Evolutionary conservation across 2,797 vertebrate species (phyloP).

Genomic region (Cygnus olor): DNA sequence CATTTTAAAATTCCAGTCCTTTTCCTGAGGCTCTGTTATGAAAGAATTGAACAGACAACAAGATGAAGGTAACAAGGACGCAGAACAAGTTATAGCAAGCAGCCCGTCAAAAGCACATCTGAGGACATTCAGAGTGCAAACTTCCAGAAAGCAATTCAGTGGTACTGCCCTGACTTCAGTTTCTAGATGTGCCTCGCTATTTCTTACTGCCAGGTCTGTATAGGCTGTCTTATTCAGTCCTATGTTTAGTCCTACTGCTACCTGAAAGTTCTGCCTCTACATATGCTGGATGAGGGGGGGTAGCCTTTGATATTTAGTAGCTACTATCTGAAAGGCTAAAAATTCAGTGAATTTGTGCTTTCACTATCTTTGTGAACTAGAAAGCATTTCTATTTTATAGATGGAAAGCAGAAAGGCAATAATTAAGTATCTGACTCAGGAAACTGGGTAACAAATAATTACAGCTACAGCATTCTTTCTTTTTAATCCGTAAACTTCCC

Average conservation of each 20-base stretch:
- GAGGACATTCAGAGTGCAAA: neutral
- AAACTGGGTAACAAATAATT: neutral
- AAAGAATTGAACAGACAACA: slow-evolving; percentile 29
- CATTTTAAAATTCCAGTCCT: neutral
- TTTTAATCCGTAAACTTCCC: neutral
- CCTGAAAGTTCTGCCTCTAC: neutral
- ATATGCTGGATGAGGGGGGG: neutral
- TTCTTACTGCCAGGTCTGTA: neutral
- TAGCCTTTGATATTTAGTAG: neutral
- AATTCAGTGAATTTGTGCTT: neutral
- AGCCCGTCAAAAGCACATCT: slow-evolving; percentile 33
- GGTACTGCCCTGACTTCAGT: neutral
- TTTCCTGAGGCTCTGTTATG: slow-evolving; percentile 39
- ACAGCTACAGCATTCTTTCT: neutral
- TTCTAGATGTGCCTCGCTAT: neutral
- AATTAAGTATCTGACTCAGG: neutral
- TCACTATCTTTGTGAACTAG: neutral
- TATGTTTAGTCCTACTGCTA: neutral
- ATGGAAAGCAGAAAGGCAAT: neutral
- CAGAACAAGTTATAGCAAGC: neutral
- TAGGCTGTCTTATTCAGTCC: neutral
- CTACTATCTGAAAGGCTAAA: neutral
- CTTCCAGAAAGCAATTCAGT: neutral
- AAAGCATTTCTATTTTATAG: neutral
- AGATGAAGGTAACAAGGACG: slow-evolving; percentile 6